Percentiles rank a stretch among this genome's conserved stretches.
Evolutionary conservation across 2,797 vertebrate genomes (phyloP).

Genomic region (Lepilemur septentrionalis): DNA sequence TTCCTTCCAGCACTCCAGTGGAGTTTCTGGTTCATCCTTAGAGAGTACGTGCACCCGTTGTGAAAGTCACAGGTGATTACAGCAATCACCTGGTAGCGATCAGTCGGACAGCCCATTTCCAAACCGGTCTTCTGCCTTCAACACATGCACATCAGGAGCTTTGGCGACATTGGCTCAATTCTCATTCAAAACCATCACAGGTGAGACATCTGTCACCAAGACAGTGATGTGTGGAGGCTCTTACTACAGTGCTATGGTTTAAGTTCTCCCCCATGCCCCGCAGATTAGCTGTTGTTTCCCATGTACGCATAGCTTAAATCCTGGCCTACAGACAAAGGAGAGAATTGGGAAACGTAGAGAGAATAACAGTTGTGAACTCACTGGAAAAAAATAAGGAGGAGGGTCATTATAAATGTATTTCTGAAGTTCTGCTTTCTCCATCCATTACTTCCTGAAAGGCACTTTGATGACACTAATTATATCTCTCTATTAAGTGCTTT

Average conservation of each 20-base stretch:
- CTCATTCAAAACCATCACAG: neutral
- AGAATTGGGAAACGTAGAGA: neutral
- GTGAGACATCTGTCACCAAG: neutral
- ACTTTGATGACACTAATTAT: neutral
- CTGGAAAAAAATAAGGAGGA: neutral
- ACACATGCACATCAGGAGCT: neutral
- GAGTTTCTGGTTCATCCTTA: neutral
- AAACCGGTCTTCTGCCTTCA: neutral
- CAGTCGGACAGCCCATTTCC: neutral
- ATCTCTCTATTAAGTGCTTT: neutral
- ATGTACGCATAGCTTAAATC: neutral
- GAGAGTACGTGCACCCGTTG: fast-evolving
- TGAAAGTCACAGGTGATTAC: neutral
- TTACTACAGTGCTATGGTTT: neutral
- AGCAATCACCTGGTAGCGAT: no score
- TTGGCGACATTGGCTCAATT: neutral
- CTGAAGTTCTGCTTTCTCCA: neutral
- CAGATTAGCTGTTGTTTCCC: neutral
- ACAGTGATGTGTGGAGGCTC: neutral
- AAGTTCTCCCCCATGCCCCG: neutral
- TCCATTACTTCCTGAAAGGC: neutral
- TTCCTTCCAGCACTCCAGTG: neutral
- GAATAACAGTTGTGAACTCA: neutral
- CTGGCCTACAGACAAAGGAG: neutral
- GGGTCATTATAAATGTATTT: neutral